Percentiles rank a stretch among this genome's conserved stretches.
These are phyloP conservation scores for Eristalinus sepulchralis DNA, from an alignment of 2,888 invertebrate species.

Conservation along the genomic window DNA sequence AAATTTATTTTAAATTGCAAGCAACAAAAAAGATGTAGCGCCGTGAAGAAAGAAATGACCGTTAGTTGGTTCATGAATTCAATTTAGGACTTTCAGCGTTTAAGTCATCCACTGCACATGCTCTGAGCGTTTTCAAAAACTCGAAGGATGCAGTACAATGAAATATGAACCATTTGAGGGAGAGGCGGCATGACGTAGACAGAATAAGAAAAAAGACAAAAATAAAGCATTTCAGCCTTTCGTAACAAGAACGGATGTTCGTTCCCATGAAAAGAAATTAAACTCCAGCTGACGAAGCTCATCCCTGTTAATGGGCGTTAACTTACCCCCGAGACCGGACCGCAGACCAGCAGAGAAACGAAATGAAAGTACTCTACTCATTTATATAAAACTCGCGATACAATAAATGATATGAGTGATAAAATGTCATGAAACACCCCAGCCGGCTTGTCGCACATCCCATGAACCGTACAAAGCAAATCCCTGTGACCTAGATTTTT, in stretches of 20 bases:
- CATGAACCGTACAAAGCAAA: neutral
- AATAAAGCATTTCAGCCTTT: too few relatives aligned
- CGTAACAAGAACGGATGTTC: neutral
- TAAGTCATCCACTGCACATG: too few relatives aligned
- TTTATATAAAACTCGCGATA: neutral
- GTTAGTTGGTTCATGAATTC: too few relatives aligned
- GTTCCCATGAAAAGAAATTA: neutral
- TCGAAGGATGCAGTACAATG: too few relatives aligned
- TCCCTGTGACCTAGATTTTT: neutral
- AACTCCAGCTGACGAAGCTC: neutral
- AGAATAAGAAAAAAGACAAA: too few relatives aligned
- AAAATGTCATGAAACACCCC: neutral
- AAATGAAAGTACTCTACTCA: neutral
- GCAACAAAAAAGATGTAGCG: too few relatives aligned
- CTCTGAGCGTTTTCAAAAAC: too few relatives aligned
- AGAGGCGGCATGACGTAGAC: too few relatives aligned
- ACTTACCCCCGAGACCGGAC: neutral
- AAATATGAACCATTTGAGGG: too few relatives aligned
- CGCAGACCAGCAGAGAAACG: neutral
- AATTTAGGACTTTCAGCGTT: too few relatives aligned
- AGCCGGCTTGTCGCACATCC: neutral
- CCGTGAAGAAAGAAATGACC: too few relatives aligned
- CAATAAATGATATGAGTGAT: neutral
- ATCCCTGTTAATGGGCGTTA: neutral
- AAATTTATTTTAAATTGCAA: too few relatives aligned